Evolutionary conservation across 2,797 vertebrate genomes (phyloP), one percentile per base, ranked within the genome.

Genomic region (Sebastes hopkinsi): DNA sequence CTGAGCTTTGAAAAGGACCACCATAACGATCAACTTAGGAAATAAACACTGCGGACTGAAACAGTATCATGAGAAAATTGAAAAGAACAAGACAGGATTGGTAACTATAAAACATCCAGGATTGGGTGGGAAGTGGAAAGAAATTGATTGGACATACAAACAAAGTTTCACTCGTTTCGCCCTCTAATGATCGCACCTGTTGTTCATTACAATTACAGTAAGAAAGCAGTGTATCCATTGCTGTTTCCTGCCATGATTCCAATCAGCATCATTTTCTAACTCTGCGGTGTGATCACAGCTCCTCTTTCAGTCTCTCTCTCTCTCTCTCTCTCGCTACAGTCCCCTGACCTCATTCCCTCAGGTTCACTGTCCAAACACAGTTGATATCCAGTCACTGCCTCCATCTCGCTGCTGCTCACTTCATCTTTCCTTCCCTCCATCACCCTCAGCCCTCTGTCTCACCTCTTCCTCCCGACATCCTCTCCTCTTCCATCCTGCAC

Each of bases 341-440:
- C 54, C 6, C 22, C 67, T 73, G 60, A 80, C 77, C 62, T 80
- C 25, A 67, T 83, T 81, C 38, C 54, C 32, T 66, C 50, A 8
- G 42, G 50, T 79, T 87, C 78, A 61, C 46, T 67, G 56, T 84
- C 58, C 73, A 75, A 64, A 80, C 50, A 75, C 55, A 75, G 55
- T 34, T 42, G 46, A 77, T 65, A 72, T 73, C 42, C 30, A 72
- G n/a, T 78, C 58, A 22, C 59, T 74, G 60, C 30, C 50, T 68
- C 34, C n/a, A 55, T 38, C 72, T 72, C 4, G 5, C 56, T 36
- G 69, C 69, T 59, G 25, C 76, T 67, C 34, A 67, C 52, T 79
- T 58, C 30, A 46, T 32, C 50, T 36, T 8, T 29, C 59, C 68
- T 27, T 20, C 12, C 20, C 52, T 64, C 36, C 46, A 20, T 67